Evolutionary conservation across 1,140 invertebrate species (phyloP), one percentile per base, ranked within the genome.

Genomic region (Meteorus sp.): DNA sequence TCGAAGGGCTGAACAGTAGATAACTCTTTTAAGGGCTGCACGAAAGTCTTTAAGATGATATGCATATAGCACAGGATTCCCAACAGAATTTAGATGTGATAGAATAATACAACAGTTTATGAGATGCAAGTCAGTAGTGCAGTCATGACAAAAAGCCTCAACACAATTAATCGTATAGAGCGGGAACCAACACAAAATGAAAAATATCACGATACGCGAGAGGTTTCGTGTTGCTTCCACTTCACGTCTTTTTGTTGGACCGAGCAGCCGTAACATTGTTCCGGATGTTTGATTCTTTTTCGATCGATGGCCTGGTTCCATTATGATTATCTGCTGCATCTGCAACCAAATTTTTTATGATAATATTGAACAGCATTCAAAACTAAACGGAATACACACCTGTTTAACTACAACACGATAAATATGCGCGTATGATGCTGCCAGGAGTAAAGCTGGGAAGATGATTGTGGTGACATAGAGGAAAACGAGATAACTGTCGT

Each of bases 101-200:
- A 96, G 81, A 53, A 95, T 90, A 50, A 95, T 95, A 69, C 90
- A 90, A 62, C 89, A 88, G 39, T 92, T 85, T 37, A 91, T 85
- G n/a, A 93, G 69, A 6, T 85, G 79, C 0, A 84, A 80, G 60
- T 86, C 85, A 22, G 91, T 86, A 47, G 84, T 73, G 66, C 89
- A 88, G 1, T 83, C 68, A 0, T 82, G 84, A 66, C 87, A 89
- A 71, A 94, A 94, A 1, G 91, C 91, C 71, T 91, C 85, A 13
- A 94, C 83, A 65, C 90, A 93, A 75, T 96, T 95, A 61, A 94
- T 91, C 20, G 92, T 94, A 78, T 95, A 95, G 2, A 96, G 80
- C 0, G 93, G 93, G 47, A 95, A 90, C 93, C 93, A 96, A 71
- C 92, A 95, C 43, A 95, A 83, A 77, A 95, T 92, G 79, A 96